Base-by-base conservation (phyloP, 1,140 invertebrate species). In the Ostrea denselamellosa region DNA sequence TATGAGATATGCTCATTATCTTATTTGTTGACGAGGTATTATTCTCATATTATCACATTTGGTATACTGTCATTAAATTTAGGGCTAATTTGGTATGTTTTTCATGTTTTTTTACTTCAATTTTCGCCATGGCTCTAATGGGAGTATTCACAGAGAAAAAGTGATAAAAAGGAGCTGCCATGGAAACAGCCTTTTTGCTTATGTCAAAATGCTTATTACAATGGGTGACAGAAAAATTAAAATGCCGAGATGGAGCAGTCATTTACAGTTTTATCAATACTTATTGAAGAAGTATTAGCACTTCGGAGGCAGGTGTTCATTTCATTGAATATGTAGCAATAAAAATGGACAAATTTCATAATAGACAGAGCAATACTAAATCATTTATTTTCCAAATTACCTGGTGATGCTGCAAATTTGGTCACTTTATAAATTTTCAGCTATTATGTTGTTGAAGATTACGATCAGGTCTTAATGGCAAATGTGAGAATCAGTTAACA, bases 261-360 rank as follows among this genome's bases (percentile, higher is more conserved):
- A 34, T 77, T 77, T 77, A 25, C 28, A 77, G 68, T 77, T 77
- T 77, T 25, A 28, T 77, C 68, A 77, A 77, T 77, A 77, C 68
- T 77, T 77, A 77, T 77, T 77, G 68, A 77, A 77, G 68, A 77
- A 77, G 22, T 28, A 77, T 77, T 77, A 77, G 68, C 68, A 77
- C 68, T 77, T 25, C 28, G 25, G 9, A 10, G 68, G 68, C 68
- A 77, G 68, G 68, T 77, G 68, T 34, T 77, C 68, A 34, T 77
- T 77, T 77, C 22, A 77, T 77, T 77, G 68, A 77, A 77, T 77
- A 77, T 77, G 68, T 77, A 77, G 68, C 68, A 77, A 77, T 77
- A 28, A 77, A 77, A 77, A 34, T 77, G 68, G 68, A 77, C 68
- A 77, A 77, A 77, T 77, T 77, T 77, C 28, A 77, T 34, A 77